phyloP scores from a whole-genome alignment of 2,888 invertebrate species.

The Trisateles emortualis region DNA sequence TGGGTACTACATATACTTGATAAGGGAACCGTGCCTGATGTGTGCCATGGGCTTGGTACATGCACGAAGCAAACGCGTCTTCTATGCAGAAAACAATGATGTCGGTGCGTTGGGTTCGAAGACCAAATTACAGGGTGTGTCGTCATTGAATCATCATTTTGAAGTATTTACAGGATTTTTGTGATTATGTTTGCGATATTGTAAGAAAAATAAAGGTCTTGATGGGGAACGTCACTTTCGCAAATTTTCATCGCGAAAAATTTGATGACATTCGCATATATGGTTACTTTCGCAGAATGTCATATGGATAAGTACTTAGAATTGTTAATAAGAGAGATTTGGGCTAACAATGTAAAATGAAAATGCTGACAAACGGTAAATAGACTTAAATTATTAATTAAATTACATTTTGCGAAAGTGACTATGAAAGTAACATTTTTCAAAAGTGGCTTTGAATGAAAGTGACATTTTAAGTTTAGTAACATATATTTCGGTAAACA shows the following conservation, averaged over 20 bases:
- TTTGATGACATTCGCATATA: too few species aligned
- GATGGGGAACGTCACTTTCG: too few species aligned
- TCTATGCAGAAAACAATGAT: slow-evolving; percentile 88
- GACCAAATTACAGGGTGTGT: slow-evolving; percentile 92
- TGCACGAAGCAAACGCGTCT: slow-evolving; percentile 93
- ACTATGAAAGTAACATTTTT: too few species aligned
- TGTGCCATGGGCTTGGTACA: slow-evolving; percentile 98
- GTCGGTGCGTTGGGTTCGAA: slow-evolving; percentile 90
- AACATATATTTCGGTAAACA: too few species aligned
- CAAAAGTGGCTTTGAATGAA: too few species aligned
- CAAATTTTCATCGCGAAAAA: too few species aligned
- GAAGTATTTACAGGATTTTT: slow-evolving; percentile 92
- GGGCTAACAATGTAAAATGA: too few species aligned
- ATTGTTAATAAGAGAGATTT: slow-evolving; percentile 87
- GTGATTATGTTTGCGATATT: slow-evolving; percentile 32
- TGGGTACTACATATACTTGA: slow-evolving; percentile 93
- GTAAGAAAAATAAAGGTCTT: background rate
- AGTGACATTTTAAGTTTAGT: too few species aligned
- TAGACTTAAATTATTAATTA: too few species aligned
- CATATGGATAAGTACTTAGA: slow-evolving; percentile 93
- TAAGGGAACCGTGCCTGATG: slow-evolving; percentile 96
- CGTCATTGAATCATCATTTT: slow-evolving; percentile 96
- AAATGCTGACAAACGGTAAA: too few species aligned
- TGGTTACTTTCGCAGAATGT: too few species aligned
- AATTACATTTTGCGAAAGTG: too few species aligned